Percentiles rank a stretch among this genome's conserved stretches.
Conservation (phyloP, 2,797 vertebrate genomes). For the Knipowitschia caucasica region DNA sequence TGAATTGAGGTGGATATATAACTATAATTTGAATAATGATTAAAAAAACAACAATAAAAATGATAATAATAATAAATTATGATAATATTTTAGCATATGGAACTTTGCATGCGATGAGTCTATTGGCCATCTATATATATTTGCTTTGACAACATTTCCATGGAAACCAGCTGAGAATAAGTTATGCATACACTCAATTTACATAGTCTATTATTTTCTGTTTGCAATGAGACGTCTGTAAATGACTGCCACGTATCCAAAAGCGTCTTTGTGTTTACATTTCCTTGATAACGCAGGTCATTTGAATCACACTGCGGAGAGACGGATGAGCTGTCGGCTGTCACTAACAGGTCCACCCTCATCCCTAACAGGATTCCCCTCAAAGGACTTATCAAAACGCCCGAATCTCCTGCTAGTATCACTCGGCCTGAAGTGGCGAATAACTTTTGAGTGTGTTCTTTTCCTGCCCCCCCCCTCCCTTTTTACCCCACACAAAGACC, state of each 20-base stretch:
- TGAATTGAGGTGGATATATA: not conserved
- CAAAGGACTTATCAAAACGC: conserved; percentile 6
- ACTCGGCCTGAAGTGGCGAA: conserved; percentile 41
- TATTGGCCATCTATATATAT: no score
- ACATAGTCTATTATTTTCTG: no score
- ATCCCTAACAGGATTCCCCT: conserved; percentile 2
- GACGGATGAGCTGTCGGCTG: not conserved
- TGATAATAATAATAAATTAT: no score
- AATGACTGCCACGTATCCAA: not conserved
- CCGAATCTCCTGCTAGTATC: conserved; percentile 1
- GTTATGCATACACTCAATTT: no score
- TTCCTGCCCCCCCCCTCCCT: conserved; percentile 39
- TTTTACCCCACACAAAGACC: conserved; percentile 69
- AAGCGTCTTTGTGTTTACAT: not conserved
- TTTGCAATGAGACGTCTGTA: no score
- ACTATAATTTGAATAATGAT: not conserved
- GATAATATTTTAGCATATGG: no score
- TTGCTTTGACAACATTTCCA: no score
- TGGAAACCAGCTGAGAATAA: no score
- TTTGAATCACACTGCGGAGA: not conserved
- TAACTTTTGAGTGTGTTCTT: conserved; percentile 51
- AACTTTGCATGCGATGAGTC: no score
- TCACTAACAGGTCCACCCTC: conserved; percentile 1
- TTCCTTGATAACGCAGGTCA: not conserved
- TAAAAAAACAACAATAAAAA: not conserved